phyloP scores from a whole-genome alignment of 2,888 invertebrate species.

The Agrenia bidenticulata region DNA sequence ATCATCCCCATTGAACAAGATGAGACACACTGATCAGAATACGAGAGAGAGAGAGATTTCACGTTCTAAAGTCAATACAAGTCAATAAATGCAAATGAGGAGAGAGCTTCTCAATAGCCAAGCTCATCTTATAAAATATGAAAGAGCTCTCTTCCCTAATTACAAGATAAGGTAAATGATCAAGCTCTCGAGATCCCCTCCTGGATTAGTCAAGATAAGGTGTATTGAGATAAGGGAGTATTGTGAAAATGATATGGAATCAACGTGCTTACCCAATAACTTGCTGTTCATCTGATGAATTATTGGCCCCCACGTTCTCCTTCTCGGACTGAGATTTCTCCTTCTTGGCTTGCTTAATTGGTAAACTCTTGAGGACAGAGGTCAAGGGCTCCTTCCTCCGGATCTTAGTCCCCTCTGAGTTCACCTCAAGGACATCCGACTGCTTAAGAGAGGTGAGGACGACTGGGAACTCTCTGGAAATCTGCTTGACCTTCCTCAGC shows the following conservation, averaged over 20 bases:
- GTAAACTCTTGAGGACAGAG: constrained; percentile 83
- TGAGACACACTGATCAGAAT: too few species aligned
- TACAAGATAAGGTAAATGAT: too few species aligned
- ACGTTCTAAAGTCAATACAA: background rate
- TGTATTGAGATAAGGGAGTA: background rate
- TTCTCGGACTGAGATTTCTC: constrained; percentile 30
- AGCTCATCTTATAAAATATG: too few species aligned
- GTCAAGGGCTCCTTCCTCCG: constrained; percentile 81
- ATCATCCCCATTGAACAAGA: too few species aligned
- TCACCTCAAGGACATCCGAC: constrained; percentile 78
- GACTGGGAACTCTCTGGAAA: constrained; percentile 90
- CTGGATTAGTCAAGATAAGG: background rate
- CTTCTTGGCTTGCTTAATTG: constrained; percentile 46
- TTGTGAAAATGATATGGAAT: background rate
- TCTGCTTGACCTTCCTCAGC: constrained; percentile 89
- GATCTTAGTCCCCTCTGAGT: constrained; percentile 86
- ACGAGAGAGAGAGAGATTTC: too few species aligned
- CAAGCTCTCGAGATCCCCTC: too few species aligned
- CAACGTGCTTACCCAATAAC: constrained; percentile 18
- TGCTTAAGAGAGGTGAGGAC: constrained; percentile 81
- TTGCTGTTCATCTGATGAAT: constrained; percentile 25
- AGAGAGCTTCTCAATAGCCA: too few species aligned
- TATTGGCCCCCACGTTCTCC: constrained; percentile 11
- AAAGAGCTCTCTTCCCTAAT: too few species aligned
- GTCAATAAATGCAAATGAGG: background rate